These are phyloP conservation scores for Amia ocellicauda DNA, from an alignment of 2,113 vertebrate species.

Conservation along the genomic window DNA sequence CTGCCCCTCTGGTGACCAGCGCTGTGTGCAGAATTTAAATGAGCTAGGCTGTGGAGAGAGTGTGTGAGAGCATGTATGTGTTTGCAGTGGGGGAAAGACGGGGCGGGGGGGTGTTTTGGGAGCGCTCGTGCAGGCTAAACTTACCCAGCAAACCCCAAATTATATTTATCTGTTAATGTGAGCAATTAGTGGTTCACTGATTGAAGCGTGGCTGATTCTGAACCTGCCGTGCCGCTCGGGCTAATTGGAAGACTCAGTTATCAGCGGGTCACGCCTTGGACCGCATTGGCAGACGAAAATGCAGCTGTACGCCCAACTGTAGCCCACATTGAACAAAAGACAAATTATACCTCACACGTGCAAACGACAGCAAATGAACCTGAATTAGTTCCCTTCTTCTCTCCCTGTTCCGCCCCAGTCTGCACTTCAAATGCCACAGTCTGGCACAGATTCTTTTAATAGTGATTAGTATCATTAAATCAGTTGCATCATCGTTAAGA, in stretches of 20 bases:
- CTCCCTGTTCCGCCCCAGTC: too few species aligned
- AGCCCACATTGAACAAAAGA: not conserved
- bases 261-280: not conserved
- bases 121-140: not conserved
- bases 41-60: not conserved
- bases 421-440: too few species aligned
- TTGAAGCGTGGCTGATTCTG: not conserved
- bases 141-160: slow-evolving; percentile 5
- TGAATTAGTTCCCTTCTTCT: too few species aligned
- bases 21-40: slow-evolving; percentile 50
- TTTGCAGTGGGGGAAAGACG: not conserved
- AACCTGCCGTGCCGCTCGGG: slow-evolving; percentile 21
- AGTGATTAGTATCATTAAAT: too few species aligned
- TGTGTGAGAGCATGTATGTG: slow-evolving; percentile 1
- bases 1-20: slow-evolving; percentile 7
- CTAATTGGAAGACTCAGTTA: slow-evolving; percentile 28
- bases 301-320: not conserved
- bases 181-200: slow-evolving; percentile 20
- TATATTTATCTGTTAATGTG: slow-evolving; percentile 19
- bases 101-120: not conserved
- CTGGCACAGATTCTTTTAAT: too few species aligned
- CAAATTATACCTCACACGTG: not conserved
- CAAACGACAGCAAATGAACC: not conserved
- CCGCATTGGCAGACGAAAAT: not conserved
- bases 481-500: too few species aligned